Evolutionary conservation across 2,113 vertebrate genomes (phyloP).

Genomic region (Salvelinus fontinalis): DNA sequence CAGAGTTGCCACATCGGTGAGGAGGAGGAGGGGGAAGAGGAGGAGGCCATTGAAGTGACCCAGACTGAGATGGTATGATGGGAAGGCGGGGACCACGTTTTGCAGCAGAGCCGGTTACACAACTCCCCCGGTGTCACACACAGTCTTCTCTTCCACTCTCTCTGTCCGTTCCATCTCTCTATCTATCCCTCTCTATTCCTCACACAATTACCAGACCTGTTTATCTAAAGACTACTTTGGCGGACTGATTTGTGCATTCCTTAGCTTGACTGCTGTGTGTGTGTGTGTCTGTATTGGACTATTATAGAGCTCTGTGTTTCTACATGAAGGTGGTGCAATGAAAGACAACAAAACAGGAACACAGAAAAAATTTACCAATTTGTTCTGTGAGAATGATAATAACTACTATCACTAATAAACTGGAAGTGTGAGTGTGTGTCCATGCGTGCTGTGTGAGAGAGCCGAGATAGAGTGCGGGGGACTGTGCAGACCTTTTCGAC

Average conservation of each 20-base stretch:
- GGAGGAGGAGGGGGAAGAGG: slow-evolving; percentile 78
- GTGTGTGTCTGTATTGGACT: slow-evolving; percentile 41
- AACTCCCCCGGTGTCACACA: slow-evolving; percentile 5
- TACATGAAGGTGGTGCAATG: slow-evolving; percentile 65
- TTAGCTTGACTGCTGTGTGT: slow-evolving; percentile 61
- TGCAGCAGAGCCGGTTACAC: slow-evolving; percentile 47
- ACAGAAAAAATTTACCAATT: not conserved
- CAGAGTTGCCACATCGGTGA: slow-evolving; percentile 93
- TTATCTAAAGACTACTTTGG: slow-evolving; percentile 44
- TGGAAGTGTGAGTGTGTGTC: slow-evolving; percentile 5
- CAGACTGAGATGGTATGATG: slow-evolving; percentile 79
- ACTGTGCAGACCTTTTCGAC: slow-evolving; percentile 53
- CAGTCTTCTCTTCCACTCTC: slow-evolving; percentile 4
- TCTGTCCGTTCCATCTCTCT: not conserved
- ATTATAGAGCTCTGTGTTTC: not conserved
- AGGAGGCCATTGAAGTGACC: slow-evolving; percentile 89
- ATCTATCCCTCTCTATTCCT: slow-evolving; percentile 29
- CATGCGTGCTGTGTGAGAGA: not conserved
- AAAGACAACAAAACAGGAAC: slow-evolving; percentile 51
- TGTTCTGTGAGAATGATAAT: not conserved
- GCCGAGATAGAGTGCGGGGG: slow-evolving; percentile 46
- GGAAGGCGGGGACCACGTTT: slow-evolving; percentile 74
- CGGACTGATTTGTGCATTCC: slow-evolving; percentile 75
- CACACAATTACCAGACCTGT: slow-evolving; percentile 35
- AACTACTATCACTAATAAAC: slow-evolving; percentile 46